Base-by-base conservation (phyloP, 23 tunicate species). In the Styela clava region DNA sequence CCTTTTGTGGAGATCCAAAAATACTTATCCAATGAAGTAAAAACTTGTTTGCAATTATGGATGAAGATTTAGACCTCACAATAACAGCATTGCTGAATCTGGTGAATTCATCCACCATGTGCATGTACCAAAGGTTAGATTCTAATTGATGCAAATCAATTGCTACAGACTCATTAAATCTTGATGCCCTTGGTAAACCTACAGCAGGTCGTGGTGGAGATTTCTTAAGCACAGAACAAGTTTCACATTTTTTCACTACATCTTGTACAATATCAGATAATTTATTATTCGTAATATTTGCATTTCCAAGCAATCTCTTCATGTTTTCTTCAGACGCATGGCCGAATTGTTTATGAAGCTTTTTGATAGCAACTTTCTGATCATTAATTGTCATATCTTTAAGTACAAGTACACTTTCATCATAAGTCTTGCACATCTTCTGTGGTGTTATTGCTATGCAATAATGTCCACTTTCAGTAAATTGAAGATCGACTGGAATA, bases 41-140 rank as follows among this genome's bases (percentile, higher is more conserved):
- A 79, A 79, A 79, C 1, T 32, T 79, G 31, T 63, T 63, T 1
- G 31, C 83, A 79, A 79, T 79, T 16, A 33, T 52, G 20, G 34
- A 25, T 24, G 83, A n/a, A 22, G 72, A 26, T 33, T 79, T 79
- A 51, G 51, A 62, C 31, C 37, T 64, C 7, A 79, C 63, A 9
- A 79, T 64, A 56, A 79, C 74, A 29, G 83, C 83, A 79, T 29
- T 18, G 51, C 83, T 79, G 2, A 64, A 64, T 52, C 83, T 32
- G 5, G 83, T 31, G 7, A 79, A 79, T 44, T 62, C 27, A 32
- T 79, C 83, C 34, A 79, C 63, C 52, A 79, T 79, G 73, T 79
- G 83, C 32, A 77, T 44, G 61, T 77, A 77, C 81, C 81, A 77
- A 18, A 77, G 32, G 24, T n/a, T 77, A 21, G 32, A 65, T 26